Percentiles rank a stretch among this genome's conserved stretches.
These are phyloP conservation scores for Barnardius zonarius DNA, from an alignment of 2,113 vertebrate genomes.

Conservation along the genomic window DNA sequence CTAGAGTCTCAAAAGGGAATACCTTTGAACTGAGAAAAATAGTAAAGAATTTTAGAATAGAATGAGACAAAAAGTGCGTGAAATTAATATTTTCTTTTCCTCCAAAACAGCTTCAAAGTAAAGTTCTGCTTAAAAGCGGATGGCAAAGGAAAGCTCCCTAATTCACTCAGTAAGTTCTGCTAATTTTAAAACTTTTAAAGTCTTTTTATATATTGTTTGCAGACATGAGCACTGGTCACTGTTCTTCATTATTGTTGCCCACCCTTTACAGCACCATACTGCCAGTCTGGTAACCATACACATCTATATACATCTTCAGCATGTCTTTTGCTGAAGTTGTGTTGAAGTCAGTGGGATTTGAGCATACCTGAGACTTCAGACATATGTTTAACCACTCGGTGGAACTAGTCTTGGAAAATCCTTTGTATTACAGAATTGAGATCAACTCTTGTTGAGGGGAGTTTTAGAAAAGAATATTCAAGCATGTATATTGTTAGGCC, in stretches of 20 bases:
- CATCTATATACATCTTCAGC: background rate
- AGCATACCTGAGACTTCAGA: background rate
- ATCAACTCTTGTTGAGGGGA: background rate
- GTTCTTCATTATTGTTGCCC: background rate
- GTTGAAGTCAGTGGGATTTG: background rate
- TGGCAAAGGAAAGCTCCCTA: conserved; percentile 79
- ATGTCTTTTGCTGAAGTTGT: background rate
- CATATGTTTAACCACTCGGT: background rate
- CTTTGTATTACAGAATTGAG: background rate
- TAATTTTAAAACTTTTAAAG: background rate
- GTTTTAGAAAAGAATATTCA: background rate
- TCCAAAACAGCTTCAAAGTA: conserved; percentile 85
- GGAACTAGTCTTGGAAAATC: background rate
- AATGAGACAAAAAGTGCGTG: background rate
- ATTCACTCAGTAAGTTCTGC: conserved; percentile 81
- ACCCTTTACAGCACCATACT: background rate
- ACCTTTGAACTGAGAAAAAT: background rate
- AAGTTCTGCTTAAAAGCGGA: conserved; percentile 92
- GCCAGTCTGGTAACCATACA: background rate
- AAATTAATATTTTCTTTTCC: background rate
- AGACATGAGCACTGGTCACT: background rate
- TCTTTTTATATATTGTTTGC: background rate
- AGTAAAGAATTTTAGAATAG: background rate
- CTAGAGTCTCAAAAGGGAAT: too few relatives aligned
- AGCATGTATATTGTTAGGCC: background rate